Base-by-base conservation (phyloP, 2,797 vertebrate species). In the Denticeps clupeoides region DNA sequence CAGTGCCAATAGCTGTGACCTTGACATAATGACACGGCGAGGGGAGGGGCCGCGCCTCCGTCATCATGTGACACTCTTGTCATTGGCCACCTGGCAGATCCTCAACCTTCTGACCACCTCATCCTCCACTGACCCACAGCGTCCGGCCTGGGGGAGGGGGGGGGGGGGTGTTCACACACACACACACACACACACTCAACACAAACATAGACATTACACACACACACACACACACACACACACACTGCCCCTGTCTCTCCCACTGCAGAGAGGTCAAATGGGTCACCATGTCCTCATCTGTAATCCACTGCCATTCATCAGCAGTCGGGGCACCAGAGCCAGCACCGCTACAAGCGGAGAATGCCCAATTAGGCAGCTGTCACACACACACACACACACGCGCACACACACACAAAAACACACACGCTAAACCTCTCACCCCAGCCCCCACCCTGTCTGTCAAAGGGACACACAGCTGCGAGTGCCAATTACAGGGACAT, bases 311-410 rank as follows among this genome's bases (percentile, higher is more conserved):
- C 83, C 80, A 87, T 86, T 87, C 84, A 83, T 87, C 86, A 87
- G 85, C 82, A 78, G 82, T 81, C 79, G 12, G 37, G 55, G 83
- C 80, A 80, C 57, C 56, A 62, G 53, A 57, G 53, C 84, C 82
- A 83, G 79, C 77, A 82, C 83, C 58, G 76, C 83, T 84, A 87
- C 82, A 83, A 82, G 76, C 80, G 79, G 82, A 87, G 84, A 87
- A 87, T 87, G 82, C 86, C 84, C 86, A 89, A 88, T 88, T 87
- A 87, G 86, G 84, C 85, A 87, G 85, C 87, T 89, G 86, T 87
- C 84, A 87, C 83, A 7, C 37, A 21, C 26, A 27, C 37, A 8
- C 37, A 16, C 22, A 6, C n/a, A 2, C 7, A n/a, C n/a, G 6
- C 11, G 19, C 18, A 7, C 45, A 11, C 19, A 12, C 31, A 35